These are phyloP conservation scores for Autographa pulchrina DNA, from an alignment of 2,888 invertebrate genomes.

Conservation along the genomic window DNA sequence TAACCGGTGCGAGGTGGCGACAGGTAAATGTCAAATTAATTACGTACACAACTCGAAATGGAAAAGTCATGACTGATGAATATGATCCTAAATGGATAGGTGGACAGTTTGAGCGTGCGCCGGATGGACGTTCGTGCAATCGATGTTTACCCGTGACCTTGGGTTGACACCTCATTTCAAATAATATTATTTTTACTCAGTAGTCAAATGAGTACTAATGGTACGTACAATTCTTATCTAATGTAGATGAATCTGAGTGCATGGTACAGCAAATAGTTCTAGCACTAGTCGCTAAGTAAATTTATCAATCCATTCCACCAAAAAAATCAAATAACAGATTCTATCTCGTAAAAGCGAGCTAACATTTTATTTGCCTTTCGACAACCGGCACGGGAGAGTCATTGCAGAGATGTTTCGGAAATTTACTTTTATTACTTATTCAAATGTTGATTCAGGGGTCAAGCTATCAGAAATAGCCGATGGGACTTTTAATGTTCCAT, in stretches of 20 bases:
- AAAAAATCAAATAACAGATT: neutral
- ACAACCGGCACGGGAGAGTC: neutral
- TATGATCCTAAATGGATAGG: constrained; percentile 17
- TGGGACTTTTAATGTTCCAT: neutral
- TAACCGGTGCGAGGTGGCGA: constrained; percentile 31
- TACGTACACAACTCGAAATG: constrained; percentile 24
- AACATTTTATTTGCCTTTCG: neutral
- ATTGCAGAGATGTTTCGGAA: neutral
- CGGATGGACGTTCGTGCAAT: neutral
- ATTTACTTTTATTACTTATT: neutral
- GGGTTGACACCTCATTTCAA: neutral
- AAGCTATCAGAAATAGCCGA: neutral
- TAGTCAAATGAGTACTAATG: neutral
- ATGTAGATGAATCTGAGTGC: too few relatives aligned
- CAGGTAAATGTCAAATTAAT: constrained; percentile 34
- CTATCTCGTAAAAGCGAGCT: neutral
- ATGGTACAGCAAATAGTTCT: neutral
- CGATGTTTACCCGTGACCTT: neutral
- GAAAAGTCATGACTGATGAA: constrained; percentile 31
- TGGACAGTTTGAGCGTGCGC: neutral
- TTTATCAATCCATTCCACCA: neutral
- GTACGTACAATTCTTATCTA: too few relatives aligned
- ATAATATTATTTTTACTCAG: neutral
- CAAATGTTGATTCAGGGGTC: neutral
- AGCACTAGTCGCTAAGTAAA: neutral